Conservation (phyloP, 2,113 vertebrate species). For the Camarhynchus parvulus region DNA sequence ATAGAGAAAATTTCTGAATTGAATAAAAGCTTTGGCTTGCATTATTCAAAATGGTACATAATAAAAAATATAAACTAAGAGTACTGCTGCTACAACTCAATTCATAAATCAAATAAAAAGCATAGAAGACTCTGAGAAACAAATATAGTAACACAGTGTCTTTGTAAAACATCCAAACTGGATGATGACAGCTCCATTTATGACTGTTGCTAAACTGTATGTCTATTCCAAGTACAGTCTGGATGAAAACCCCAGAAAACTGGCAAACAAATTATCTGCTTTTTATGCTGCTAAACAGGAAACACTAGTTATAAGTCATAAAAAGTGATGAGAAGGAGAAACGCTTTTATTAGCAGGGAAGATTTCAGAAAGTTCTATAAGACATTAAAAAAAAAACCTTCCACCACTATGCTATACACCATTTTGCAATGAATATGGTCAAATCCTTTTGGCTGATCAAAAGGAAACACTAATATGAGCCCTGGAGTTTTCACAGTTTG, state of each 20-base stretch:
- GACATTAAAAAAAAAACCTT: not conserved
- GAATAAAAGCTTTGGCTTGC: not conserved
- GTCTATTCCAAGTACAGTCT: not conserved
- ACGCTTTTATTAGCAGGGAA: not conserved
- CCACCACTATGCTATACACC: too few species aligned
- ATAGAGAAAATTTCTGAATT: not conserved
- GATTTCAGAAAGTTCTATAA: not conserved
- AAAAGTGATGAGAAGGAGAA: not conserved
- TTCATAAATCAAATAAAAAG: not conserved
- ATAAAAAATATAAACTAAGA: not conserved
- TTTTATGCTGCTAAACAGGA: not conserved
- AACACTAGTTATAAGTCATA: not conserved
- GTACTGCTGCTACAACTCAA: not conserved
- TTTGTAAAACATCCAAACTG: not conserved
- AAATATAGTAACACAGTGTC: not conserved
- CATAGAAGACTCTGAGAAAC: not conserved
- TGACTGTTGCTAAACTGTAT: not conserved
- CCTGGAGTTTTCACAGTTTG: not conserved
- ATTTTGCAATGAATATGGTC: not conserved
- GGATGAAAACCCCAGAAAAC: not conserved
- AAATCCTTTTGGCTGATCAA: not conserved
- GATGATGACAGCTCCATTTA: not conserved
- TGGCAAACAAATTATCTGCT: not conserved
- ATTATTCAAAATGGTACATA: not conserved
- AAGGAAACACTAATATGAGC: not conserved